Base-by-base conservation (phyloP, 2,797 vertebrate genomes). In the Enteromius afrohamiltoni region DNA sequence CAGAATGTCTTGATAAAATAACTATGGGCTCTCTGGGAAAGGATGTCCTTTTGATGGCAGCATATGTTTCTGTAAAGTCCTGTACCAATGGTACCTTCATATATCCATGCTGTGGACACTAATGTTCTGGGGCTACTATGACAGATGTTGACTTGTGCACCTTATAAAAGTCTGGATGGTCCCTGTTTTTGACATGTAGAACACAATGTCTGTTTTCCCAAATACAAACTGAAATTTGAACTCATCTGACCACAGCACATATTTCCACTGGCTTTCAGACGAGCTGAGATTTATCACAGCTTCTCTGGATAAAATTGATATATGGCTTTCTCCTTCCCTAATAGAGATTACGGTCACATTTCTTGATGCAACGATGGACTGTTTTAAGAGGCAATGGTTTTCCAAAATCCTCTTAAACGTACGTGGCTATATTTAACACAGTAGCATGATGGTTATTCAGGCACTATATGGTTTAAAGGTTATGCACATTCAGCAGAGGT, bases 401-500 rank as follows among this genome's bases (percentile, higher is more conserved):
- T 31, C 29, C 3, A 29, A 64, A 65, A 17, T 9, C 17, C 16
- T 31, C 29, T 29, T 64, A 6, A 64, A 16, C 29, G 16, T 29
- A 1, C 7, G 3, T 64, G 62, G 62, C 62, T 65, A 65, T 65
- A 34, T 65, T 65, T 34, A 34, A 65, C 62, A 64, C 6, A 8
- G 26, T 31, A 3, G 11, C 23, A 13, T 60, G 23, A 14, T 60
- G 58, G 4, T 60, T 26, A 26, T 60, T 60, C 23, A 60, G 26
- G 58, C 23, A 26, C 23, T 23, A 65, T 65, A 8, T 65, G 62
- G 29, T 65, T 65, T 65, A n/a, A 69, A 69, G n/a, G 67, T 45
- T 42, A 26, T 6, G 0, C 67, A 45, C 67, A 14, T 69, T 69
- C 67, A 42, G n/a, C 67, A 42, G 40, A 69, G 37, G 21, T 23